Percentiles rank a stretch among this genome's conserved stretches.
Conservation (phyloP, 2,797 vertebrate species). For the Accipiter fasciatus region DNA sequence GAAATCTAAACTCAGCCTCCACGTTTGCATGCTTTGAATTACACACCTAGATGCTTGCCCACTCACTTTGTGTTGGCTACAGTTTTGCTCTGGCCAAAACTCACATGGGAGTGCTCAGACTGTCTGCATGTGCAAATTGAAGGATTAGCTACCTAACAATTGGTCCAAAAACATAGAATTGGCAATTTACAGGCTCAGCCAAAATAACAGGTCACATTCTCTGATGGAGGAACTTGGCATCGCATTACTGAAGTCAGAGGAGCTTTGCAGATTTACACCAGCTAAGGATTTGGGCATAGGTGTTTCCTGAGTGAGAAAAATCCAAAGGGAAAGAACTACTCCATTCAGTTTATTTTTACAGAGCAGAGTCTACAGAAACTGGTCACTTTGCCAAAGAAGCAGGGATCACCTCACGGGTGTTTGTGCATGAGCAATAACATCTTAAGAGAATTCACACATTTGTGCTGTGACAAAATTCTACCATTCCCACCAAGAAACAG, state of each 20-base stretch:
- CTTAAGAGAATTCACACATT: conserved; percentile 2
- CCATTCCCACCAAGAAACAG: neutral
- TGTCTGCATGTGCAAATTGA: conserved; percentile 2
- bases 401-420: neutral
- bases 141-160: conserved; percentile 46
- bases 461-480: conserved; percentile 19
- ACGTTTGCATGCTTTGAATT: neutral
- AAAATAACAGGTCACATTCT: conserved; percentile 10
- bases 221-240: conserved; percentile 1
- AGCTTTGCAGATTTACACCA: conserved; percentile 54
- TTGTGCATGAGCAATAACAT: conserved; percentile 12
- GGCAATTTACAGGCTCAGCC: neutral
- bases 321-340: conserved; percentile 36
- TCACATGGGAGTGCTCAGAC: neutral
- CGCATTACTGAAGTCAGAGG: neutral
- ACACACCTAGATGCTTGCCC: conserved; percentile 21
- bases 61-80: conserved; percentile 27
- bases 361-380: conserved; percentile 24
- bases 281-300: conserved; percentile 38
- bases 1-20: conserved; percentile 13
- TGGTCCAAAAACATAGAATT: neutral
- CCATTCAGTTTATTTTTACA: conserved; percentile 39
- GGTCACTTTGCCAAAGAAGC: conserved; percentile 20
- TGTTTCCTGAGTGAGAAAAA: conserved; percentile 60
- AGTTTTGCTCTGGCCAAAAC: neutral